Evolutionary conservation across 2,888 invertebrate species (phyloP).

Genomic region (Bugulina stolonifera): DNA sequence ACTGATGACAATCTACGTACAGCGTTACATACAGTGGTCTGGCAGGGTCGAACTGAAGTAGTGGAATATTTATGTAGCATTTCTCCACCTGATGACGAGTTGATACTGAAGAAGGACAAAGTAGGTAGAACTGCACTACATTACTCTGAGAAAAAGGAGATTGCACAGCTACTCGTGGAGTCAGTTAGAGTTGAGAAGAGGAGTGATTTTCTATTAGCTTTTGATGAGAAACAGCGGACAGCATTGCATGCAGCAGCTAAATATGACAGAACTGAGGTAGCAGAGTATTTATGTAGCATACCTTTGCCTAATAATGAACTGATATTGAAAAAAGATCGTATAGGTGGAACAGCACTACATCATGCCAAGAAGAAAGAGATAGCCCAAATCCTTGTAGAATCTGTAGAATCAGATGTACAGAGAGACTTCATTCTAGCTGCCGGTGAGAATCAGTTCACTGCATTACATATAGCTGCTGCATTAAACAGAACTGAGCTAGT

Average conservation of each 20-base stretch:
- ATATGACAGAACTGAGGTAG: background rate
- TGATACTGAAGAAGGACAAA: background rate
- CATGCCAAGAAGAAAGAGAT: background rate
- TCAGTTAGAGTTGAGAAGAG: background rate
- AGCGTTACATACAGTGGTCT: background rate
- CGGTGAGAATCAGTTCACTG: too few species aligned
- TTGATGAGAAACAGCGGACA: background rate
- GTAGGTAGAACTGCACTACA: background rate
- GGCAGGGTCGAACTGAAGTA: background rate
- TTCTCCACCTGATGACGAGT: background rate
- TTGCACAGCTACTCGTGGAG: background rate
- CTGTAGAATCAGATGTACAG: background rate
- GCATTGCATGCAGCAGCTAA: background rate
- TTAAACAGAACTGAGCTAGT: background rate
- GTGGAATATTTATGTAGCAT: background rate
- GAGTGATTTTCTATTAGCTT: background rate
- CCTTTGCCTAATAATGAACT: background rate
- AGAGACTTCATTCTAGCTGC: background rate
- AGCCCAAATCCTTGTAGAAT: background rate
- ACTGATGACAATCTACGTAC: background rate
- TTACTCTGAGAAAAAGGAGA: background rate
- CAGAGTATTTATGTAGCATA: background rate
- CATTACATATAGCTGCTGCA: background rate
- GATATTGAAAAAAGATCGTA: background rate
- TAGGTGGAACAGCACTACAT: background rate